A percentile compares a stretch with the other conserved stretches of the same genome.
These are phyloP conservation scores for Erpetoichthys calabaricus DNA, from an alignment of 2,797 vertebrate species.

Conservation along the genomic window DNA sequence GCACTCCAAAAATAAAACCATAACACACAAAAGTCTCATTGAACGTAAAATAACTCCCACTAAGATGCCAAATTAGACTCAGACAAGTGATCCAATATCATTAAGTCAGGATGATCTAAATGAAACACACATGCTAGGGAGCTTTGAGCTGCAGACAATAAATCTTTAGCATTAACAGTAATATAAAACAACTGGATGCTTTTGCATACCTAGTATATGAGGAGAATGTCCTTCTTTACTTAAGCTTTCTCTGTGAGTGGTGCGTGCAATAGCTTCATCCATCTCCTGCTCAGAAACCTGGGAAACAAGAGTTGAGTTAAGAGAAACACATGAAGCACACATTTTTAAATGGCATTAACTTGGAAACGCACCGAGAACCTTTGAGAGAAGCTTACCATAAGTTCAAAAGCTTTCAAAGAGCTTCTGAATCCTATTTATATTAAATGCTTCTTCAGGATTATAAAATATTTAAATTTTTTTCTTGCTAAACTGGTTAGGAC, in stretches of 20 bases:
- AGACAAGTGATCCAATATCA: neutral
- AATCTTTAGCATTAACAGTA: neutral
- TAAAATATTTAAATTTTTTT: no score
- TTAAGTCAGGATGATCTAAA: neutral
- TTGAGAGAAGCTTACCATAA: no score
- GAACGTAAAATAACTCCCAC: neutral
- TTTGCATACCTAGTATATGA: conserved; percentile 38
- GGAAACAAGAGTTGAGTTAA: conserved; percentile 9
- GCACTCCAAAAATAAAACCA: neutral
- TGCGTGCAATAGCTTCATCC: conserved; percentile 76
- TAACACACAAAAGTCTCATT: neutral
- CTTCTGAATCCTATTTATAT: no score
- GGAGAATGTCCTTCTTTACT: conserved; percentile 47
- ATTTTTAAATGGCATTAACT: no score
- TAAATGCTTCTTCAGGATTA: no score
- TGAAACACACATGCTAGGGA: neutral
- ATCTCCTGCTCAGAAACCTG: conserved; percentile 93
- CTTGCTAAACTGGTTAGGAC: no score
- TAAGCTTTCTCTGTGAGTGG: conserved; percentile 63
- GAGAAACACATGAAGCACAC: no score
- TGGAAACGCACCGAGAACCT: no score
- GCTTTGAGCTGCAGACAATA: neutral
- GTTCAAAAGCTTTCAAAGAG: no score
- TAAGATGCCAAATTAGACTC: neutral
- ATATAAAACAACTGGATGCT: conserved; percentile 3